Percentiles rank a stretch among this genome's conserved stretches.
Evolutionary conservation across 2,888 invertebrate genomes (phyloP).

Genomic region (Pandemis cinnamomeana): DNA sequence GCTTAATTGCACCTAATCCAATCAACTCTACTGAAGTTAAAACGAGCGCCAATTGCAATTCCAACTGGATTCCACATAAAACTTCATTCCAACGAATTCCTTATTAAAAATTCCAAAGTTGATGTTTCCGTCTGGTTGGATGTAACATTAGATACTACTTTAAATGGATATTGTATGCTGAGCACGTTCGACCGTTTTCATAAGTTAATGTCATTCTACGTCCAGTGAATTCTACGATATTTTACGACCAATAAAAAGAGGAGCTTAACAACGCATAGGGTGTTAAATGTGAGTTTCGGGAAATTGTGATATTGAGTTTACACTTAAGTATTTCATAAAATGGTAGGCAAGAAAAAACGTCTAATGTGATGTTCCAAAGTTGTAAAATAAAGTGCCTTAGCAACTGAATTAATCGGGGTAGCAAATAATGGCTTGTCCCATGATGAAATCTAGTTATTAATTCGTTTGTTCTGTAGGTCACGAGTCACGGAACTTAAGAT

Average conservation of each 20-base stretch:
- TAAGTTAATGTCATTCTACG: slow-evolving; percentile 24
- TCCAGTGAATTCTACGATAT: slow-evolving; percentile 26
- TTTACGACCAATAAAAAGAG: slow-evolving; percentile 37
- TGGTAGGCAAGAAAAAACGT: slow-evolving; percentile 19
- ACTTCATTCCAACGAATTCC: neutral
- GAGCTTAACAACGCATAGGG: slow-evolving; percentile 33
- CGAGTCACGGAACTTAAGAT: neutral
- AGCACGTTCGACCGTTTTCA: slow-evolving; percentile 23
- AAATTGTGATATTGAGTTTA: slow-evolving; percentile 40
- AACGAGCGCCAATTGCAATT: neutral
- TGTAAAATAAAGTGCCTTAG: slow-evolving; percentile 18
- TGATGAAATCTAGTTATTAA: slow-evolving; percentile 4
- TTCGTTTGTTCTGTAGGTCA: slow-evolving; percentile 6
- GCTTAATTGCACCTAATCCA: slow-evolving; percentile 11
- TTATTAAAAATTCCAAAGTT: neutral
- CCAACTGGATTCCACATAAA: neutral
- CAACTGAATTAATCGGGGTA: slow-evolving; percentile 2
- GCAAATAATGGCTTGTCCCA: neutral
- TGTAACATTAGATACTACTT: neutral
- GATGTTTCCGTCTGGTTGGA: neutral
- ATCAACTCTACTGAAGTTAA: slow-evolving; percentile 4
- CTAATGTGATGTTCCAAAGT: neutral
- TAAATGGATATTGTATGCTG: neutral
- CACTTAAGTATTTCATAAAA: slow-evolving; percentile 37
- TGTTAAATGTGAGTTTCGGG: slow-evolving; percentile 28